phyloP scores from a whole-genome alignment of 2,888 invertebrate genomes.

The Odontothrips loti region DNA sequence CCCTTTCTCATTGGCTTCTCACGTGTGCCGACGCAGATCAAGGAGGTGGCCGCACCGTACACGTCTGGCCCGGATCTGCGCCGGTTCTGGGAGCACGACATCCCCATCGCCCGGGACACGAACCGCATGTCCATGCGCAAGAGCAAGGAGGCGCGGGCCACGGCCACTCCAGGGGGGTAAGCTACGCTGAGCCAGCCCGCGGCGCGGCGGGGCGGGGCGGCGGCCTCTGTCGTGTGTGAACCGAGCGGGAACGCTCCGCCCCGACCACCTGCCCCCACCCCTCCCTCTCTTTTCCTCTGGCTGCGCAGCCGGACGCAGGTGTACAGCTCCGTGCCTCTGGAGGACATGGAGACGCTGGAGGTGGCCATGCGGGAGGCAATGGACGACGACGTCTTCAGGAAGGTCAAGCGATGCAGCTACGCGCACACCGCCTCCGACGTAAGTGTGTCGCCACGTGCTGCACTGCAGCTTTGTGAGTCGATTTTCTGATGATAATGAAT shows the following conservation, averaged over 20 bases:
- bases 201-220: neutral
- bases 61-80: conserved; percentile 69
- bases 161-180: neutral
- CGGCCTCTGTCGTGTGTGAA: no score
- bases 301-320: conserved; percentile 52
- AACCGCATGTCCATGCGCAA: conserved; percentile 55
- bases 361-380: conserved; percentile 64
- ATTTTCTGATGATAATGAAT: no score
- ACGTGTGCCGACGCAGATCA: conserved; percentile 53
- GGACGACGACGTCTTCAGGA: conserved; percentile 64
- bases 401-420: conserved; percentile 68
- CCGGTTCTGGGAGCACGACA: conserved; percentile 76
- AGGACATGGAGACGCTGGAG: conserved; percentile 57
- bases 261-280: neutral
- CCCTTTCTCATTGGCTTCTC: neutral
- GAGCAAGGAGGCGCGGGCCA: neutral
- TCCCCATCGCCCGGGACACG: conserved; percentile 65
- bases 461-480: no score
- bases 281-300: neutral
- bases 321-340: conserved; percentile 44
- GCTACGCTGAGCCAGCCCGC: neutral
- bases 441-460: conserved; percentile 39
- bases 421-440: conserved; percentile 66
- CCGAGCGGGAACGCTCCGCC: neutral
- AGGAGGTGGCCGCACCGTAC: conserved; percentile 77